Conservation (phyloP, 2,113 vertebrate genomes). For the Aegithalos caudatus region DNA sequence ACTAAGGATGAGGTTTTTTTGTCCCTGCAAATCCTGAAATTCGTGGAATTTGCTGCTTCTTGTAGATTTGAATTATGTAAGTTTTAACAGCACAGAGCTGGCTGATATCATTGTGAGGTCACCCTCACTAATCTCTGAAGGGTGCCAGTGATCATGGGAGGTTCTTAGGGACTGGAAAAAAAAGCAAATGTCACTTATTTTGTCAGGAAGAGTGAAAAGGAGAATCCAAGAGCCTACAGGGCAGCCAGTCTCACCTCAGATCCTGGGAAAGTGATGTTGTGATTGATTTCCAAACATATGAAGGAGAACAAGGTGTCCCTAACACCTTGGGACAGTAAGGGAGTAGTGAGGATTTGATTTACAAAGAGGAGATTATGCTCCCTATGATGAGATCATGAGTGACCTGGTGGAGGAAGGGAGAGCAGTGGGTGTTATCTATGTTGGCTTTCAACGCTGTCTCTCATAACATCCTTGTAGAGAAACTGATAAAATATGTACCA, state of each 20-base stretch:
- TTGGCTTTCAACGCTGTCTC: not conserved
- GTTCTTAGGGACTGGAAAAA: not conserved
- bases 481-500: not conserved
- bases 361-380: not conserved
- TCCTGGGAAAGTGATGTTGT: not conserved
- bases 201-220: not conserved
- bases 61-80: not conserved
- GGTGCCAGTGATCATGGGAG: not conserved
- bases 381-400: not conserved
- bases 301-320: not conserved
- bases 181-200: not conserved
- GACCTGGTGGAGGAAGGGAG: not conserved
- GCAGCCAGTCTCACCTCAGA: not conserved
- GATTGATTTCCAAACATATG: not conserved
- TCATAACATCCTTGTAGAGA: not conserved
- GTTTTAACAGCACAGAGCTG: not conserved
- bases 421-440: not conserved
- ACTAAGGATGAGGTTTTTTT: not conserved
- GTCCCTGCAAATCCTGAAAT: not conserved
- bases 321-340: too few relatives aligned
- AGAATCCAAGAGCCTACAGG: not conserved
- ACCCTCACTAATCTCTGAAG: not conserved
- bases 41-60: not conserved
- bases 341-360: not conserved
- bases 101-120: not conserved